These are phyloP conservation scores for Heliconius hewitsoni DNA, from an alignment of 1,140 invertebrate genomes.

Conservation along the genomic window DNA sequence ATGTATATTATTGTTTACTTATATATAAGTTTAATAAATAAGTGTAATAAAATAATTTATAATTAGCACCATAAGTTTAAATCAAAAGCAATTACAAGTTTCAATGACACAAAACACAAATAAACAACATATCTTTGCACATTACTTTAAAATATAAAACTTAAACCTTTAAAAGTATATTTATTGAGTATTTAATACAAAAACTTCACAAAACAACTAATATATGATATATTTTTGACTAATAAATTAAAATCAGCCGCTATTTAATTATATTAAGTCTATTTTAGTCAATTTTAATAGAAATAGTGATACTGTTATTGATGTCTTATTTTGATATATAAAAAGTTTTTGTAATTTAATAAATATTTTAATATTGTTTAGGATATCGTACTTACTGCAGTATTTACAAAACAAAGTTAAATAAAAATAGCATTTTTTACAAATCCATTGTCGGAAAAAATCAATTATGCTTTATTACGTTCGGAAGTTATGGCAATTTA, in stretches of 20 bases:
- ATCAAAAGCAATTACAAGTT: not conserved
- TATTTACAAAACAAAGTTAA: constrained; percentile 41
- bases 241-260: not conserved
- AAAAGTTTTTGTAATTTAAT: not conserved
- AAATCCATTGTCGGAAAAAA: constrained; percentile 36
- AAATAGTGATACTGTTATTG: not conserved
- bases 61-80: too few relatives aligned
- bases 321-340: not conserved
- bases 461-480: constrained; percentile 36
- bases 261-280: not conserved
- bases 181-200: not conserved
- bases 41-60: too few relatives aligned
- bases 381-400: constrained; percentile 25
- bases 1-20: too few relatives aligned
- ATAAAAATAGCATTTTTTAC: constrained; percentile 35
- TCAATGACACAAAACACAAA: not conserved
- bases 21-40: too few relatives aligned
- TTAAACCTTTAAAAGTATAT: not conserved
- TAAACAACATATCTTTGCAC: not conserved
- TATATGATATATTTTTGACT: too few relatives aligned
- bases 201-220: too few relatives aligned
- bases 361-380: not conserved
- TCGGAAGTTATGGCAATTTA: constrained; percentile 19
- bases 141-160: not conserved
- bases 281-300: not conserved